Evolutionary conservation across 1,140 invertebrate genomes (phyloP).

Genomic region (fruit fly (Drosophila melanogaster)): DNA sequence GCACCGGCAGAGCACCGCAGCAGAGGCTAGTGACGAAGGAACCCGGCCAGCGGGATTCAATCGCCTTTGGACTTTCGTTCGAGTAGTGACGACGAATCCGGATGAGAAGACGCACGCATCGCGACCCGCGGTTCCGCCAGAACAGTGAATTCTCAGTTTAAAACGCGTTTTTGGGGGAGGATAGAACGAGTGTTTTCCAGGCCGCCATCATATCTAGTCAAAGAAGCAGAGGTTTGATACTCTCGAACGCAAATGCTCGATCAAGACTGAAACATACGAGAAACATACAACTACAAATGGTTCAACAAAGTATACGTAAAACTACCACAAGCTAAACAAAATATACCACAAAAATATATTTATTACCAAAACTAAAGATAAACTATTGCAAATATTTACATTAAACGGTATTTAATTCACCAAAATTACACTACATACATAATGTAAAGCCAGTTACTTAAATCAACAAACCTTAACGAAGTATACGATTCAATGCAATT

Average conservation of each 20-base stretch:
- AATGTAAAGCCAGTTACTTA: constrained; percentile 58
- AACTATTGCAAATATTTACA: constrained; percentile 56
- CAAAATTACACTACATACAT: constrained; percentile 54
- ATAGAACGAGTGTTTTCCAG: constrained; percentile 18
- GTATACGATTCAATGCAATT: constrained; percentile 84
- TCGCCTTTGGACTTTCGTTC: constrained; percentile 71
- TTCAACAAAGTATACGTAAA: constrained; percentile 84
- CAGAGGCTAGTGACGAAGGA: constrained; percentile 74
- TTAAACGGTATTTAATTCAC: constrained; percentile 78
- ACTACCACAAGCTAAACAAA: constrained; percentile 44
- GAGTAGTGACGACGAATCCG: constrained; percentile 81
- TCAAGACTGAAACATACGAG: constrained; percentile 64
- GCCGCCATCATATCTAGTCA: constrained; percentile 56
- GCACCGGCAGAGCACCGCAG: constrained; percentile 18
- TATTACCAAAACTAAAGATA: constrained; percentile 58
- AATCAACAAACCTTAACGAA: constrained; percentile 71
- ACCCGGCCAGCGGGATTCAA: constrained; percentile 74
- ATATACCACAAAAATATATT: constrained; percentile 63
- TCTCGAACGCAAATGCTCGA: constrained; percentile 58
- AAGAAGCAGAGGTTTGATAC: background rate
- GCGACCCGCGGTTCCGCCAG: constrained; percentile 51
- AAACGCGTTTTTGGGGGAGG: constrained; percentile 16
- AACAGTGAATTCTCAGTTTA: constrained; percentile 39
- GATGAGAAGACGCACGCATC: constrained; percentile 53
- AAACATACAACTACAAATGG: constrained; percentile 60